Conservation (phyloP, 2,888 invertebrate species). For the Drosophila atroscutellata region DNA sequence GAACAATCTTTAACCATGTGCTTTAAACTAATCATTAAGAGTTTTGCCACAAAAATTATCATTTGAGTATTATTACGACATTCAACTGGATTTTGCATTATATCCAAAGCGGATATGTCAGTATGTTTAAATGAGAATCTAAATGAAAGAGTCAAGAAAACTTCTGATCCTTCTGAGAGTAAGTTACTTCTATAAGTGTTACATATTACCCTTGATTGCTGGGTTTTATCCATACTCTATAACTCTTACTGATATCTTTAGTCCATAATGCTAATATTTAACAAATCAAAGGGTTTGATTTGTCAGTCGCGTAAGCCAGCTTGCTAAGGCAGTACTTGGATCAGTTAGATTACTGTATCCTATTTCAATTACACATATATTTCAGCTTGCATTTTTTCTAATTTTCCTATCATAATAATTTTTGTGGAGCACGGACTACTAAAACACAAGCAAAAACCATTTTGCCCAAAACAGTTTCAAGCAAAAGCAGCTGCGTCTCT, state of each 20-base stretch:
- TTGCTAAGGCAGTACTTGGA: not conserved
- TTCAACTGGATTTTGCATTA: not conserved
- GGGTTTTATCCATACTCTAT: not conserved
- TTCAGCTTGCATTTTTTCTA: not conserved
- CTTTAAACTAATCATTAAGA: not conserved
- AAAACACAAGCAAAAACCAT: slow-evolving; percentile 22
- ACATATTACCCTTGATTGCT: not conserved
- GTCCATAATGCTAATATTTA: no score
- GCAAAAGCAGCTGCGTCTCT: slow-evolving; percentile 42
- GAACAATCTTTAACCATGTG: not conserved
- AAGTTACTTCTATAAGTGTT: not conserved
- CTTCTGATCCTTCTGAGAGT: not conserved
- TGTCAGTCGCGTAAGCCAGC: not conserved
- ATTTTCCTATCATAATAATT: not conserved
- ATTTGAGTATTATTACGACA: not conserved
- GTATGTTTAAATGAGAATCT: not conserved
- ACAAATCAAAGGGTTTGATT: not conserved
- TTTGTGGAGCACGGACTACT: slow-evolving; percentile 14
- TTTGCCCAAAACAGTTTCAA: slow-evolving; percentile 16
- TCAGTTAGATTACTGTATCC: not conserved
- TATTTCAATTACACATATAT: not conserved
- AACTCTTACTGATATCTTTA: not conserved
- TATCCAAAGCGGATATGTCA: not conserved
- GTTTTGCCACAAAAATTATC: not conserved
- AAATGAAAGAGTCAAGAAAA: not conserved